Evolutionary conservation across 2,888 invertebrate genomes (phyloP).

Genomic region (Anoncus sp.): DNA sequence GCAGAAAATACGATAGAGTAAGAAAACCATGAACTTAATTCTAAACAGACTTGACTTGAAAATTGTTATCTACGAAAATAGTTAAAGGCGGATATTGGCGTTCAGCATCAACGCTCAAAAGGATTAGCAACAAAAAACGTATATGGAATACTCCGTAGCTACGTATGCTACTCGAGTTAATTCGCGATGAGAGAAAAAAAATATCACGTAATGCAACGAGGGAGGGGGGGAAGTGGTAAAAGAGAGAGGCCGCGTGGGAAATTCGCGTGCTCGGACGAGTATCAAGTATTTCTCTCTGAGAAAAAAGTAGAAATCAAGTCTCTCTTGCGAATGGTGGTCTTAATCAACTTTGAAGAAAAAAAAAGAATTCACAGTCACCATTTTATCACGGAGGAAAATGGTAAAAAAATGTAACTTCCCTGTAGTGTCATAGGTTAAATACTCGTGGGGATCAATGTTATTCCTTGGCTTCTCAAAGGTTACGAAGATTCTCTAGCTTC

Average conservation of each 20-base stretch:
- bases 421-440: slow-evolving; percentile 4
- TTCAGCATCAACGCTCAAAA: too few relatives aligned
- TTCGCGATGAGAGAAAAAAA: slow-evolving; percentile 39
- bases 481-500: background rate
- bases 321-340: slow-evolving; percentile 13
- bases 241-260: slow-evolving; percentile 53
- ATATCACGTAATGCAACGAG: slow-evolving; percentile 12
- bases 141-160: background rate
- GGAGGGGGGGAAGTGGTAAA: slow-evolving; percentile 6
- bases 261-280: slow-evolving; percentile 37
- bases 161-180: background rate
- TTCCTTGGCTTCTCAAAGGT: background rate
- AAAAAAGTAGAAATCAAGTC: slow-evolving; percentile 22
- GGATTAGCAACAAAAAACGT: slow-evolving; percentile 2
- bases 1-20: too few relatives aligned
- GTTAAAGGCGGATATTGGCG: too few relatives aligned
- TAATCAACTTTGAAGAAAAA: slow-evolving; percentile 46
- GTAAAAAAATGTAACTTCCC: background rate
- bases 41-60: too few relatives aligned
- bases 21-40: too few relatives aligned
- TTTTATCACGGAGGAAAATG: slow-evolving; percentile 1
- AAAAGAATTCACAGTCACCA: slow-evolving; percentile 16
- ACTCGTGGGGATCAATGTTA: slow-evolving; percentile 8
- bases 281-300: slow-evolving; percentile 26
- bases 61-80: too few relatives aligned